Conservation (phyloP, 2,888 invertebrate genomes). For the Apamea anceps region DNA sequence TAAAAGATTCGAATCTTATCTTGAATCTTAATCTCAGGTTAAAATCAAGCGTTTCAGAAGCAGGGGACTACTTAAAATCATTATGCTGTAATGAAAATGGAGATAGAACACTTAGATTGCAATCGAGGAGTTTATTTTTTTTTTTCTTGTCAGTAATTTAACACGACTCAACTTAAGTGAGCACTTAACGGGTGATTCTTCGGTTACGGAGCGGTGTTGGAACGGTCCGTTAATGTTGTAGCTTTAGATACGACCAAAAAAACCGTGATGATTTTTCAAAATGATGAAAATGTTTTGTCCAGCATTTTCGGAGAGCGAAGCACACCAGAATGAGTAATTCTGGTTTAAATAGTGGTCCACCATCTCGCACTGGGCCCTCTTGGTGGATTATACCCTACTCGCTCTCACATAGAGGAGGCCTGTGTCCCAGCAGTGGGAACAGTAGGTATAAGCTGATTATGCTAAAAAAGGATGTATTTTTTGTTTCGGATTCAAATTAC, state of each 20-base stretch:
- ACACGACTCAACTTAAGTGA: constrained; percentile 82
- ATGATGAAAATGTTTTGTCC: neutral
- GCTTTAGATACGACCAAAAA: constrained; percentile 50
- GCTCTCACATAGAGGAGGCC: neutral
- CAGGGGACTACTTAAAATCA: constrained; percentile 59
- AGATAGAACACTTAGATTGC: constrained; percentile 67
- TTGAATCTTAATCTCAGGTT: constrained; percentile 47
- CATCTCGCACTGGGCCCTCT: neutral
- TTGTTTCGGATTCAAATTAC: neutral
- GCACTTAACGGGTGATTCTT: constrained; percentile 82
- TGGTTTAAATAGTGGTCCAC: neutral
- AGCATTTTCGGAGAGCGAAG: neutral
- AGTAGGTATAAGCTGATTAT: neutral
- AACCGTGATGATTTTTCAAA: neutral
- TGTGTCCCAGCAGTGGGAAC: neutral
- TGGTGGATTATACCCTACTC: neutral
- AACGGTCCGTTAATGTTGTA: constrained; percentile 50
- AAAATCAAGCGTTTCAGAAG: constrained; percentile 36
- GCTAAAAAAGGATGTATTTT: neutral
- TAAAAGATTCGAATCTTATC: constrained; percentile 51
- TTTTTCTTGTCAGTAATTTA: constrained; percentile 78
- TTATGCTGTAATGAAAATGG: constrained; percentile 62
- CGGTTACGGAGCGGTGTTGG: constrained; percentile 71
- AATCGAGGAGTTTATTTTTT: constrained; percentile 69
- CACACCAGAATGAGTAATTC: neutral